Base-by-base conservation (phyloP, 2,113 vertebrate species). In the Lichenostomus cassidix region DNA sequence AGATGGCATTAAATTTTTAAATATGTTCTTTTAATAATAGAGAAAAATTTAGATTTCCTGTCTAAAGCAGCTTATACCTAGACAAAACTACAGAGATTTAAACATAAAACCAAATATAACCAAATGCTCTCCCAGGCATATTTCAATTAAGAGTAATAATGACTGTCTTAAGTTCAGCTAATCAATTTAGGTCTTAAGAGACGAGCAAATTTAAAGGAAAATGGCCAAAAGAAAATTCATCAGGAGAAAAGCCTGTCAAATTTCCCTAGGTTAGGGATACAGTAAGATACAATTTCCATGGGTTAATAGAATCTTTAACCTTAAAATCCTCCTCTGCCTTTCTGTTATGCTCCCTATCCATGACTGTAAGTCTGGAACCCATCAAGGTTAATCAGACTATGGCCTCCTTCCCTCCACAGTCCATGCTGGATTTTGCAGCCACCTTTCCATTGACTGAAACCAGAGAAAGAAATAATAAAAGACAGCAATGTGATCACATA, bases 1-100 rank as follows among this genome's bases (percentile, higher is more conserved):
- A n/a, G 22, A 10, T 7, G 24, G 29, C 8, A 59, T 59, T 59
- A 60, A 87, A 78, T 17, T 29, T 50, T 44, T 31, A 70, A 89
- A 67, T 50, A 73, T 9, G 10, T 52, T 64, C 71, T 79, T 95
- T 91, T 50, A 81, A 31, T 92, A 84, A 88, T 2, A 65, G 37
- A 59, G 35, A 90, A 62, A 96, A 81, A 12, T 29, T 56, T 15
- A 55, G 15, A 74, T n/a, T 81, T 68, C 33, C 33, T 88, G 41
- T 52, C 37, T 60, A 59, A 39, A 85, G 53, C 55, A 69, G 14
- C 41, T 93, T 62, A 65, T 31, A 89, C 46, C 76, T 86, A 16
- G 50, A 88, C 86, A 95, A 95, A 94, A 77, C 39, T 70, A 68
- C 62, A 95, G 75, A 93, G 71, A 92, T 83, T 89, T 76, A 76